Percentiles rank a stretch among this genome's conserved stretches.
phyloP scores from a whole-genome alignment of 2,797 vertebrate species.

The Pseudopleuronectes americanus region DNA sequence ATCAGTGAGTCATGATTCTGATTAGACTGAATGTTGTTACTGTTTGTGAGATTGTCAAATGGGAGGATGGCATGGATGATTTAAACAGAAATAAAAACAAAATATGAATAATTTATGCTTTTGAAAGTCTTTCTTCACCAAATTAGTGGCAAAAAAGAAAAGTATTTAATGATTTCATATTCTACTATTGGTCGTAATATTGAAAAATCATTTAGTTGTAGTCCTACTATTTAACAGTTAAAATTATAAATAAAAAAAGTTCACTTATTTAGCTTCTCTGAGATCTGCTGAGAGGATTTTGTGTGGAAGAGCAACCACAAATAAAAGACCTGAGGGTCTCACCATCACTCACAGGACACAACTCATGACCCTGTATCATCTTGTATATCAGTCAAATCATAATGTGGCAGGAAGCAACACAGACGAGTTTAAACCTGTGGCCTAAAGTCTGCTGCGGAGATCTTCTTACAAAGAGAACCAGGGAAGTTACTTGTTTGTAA shows the following conservation, averaged over 20 bases:
- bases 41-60: slow-evolving; percentile 16
- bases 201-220: neutral
- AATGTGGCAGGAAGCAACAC: neutral
- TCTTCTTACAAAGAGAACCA: neutral
- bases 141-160: neutral
- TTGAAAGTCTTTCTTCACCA: slow-evolving; percentile 7
- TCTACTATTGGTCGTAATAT: no score
- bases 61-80: slow-evolving; percentile 28
- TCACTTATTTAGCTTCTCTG: neutral
- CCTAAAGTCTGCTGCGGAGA: neutral
- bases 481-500: no score
- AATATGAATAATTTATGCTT: neutral
- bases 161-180: no score
- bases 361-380: neutral
- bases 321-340: neutral
- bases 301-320: neutral
- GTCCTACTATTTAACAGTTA: neutral
- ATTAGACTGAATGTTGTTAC: slow-evolving; percentile 25
- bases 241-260: neutral
- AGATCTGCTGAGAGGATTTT: neutral
- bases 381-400: neutral
- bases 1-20: slow-evolving; percentile 23
- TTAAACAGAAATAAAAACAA: slow-evolving; percentile 56
- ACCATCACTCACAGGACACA: neutral
- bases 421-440: neutral